Conservation (phyloP, 2,797 vertebrate genomes). For the Hylomyscus alleni region DNA sequence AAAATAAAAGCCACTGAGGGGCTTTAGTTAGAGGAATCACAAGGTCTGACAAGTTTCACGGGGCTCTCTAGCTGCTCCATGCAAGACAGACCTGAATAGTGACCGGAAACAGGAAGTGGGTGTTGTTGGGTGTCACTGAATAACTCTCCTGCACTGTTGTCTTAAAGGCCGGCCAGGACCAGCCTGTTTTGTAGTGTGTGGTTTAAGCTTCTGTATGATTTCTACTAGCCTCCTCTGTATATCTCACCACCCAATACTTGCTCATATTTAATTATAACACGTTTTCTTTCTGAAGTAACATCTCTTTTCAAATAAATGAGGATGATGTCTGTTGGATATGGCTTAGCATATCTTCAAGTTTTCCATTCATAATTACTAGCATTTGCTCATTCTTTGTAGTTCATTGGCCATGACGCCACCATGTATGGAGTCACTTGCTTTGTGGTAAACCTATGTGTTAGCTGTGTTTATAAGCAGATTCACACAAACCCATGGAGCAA, state of each 20-base stretch:
- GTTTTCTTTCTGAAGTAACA: neutral
- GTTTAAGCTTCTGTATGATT: neutral
- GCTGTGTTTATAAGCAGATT: conserved; percentile 35
- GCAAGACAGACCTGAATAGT: neutral
- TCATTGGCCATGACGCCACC: neutral
- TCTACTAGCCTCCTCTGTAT: too few relatives aligned
- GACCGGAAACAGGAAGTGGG: accelerated
- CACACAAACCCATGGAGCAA: neutral
- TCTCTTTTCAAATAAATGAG: conserved; percentile 2
- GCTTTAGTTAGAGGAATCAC: neutral
- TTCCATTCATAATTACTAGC: neutral
- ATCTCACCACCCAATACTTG: neutral
- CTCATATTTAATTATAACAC: neutral
- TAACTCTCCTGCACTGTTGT: neutral
- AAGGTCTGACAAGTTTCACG: neutral
- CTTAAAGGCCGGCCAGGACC: too few relatives aligned
- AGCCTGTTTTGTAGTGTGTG: neutral
- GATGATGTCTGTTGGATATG: neutral
- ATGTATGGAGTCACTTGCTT: neutral
- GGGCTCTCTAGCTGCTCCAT: neutral
- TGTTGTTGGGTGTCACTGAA: neutral
- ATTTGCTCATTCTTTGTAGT: neutral
- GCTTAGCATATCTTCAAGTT: neutral
- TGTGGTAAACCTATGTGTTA: conserved; percentile 26
- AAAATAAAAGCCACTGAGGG: neutral